Conservation (phyloP, 2,113 vertebrate species). For the Pongo abelii region DNA sequence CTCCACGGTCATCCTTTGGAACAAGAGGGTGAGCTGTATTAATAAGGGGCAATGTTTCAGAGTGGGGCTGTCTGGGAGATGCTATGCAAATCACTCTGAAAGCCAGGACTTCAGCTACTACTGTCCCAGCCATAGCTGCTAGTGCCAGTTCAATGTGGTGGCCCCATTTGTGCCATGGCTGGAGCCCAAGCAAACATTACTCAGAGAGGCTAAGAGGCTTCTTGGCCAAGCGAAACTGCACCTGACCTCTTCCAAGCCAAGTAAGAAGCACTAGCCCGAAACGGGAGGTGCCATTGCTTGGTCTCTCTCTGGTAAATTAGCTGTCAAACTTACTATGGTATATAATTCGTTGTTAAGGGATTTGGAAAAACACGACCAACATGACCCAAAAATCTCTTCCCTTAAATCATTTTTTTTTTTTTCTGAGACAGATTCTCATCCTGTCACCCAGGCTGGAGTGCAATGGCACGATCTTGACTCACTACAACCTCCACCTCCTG, state of each 20-base stretch:
- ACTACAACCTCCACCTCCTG: too few relatives aligned
- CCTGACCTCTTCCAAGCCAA: neutral
- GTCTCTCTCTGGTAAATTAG: neutral
- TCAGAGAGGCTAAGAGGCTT: conserved; percentile 50
- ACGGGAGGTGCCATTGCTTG: rapidly evolving
- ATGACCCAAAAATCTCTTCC: neutral
- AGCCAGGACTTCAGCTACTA: conserved; percentile 61
- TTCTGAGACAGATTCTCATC: too few relatives aligned
- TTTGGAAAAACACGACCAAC: neutral
- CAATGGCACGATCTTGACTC: too few relatives aligned
- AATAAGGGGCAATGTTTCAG: conserved; percentile 54
- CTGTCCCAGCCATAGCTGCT: conserved; percentile 40
- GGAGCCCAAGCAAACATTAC: conserved; percentile 54
- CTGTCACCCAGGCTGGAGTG: too few relatives aligned
- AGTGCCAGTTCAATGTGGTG: conserved; percentile 65
- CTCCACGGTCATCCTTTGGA: neutral
- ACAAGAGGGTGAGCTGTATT: conserved; percentile 49
- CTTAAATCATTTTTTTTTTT: neutral
- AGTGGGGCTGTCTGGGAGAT: conserved; percentile 69
- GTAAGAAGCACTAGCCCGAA: neutral
- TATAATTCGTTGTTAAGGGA: neutral
- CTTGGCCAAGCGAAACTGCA: neutral
- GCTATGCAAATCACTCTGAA: conserved; percentile 67
- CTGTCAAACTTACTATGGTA: neutral
- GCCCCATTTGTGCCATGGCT: conserved; percentile 54